Base-by-base conservation (phyloP, 2,888 invertebrate genomes). In the Himalopsyche anomala region DNA sequence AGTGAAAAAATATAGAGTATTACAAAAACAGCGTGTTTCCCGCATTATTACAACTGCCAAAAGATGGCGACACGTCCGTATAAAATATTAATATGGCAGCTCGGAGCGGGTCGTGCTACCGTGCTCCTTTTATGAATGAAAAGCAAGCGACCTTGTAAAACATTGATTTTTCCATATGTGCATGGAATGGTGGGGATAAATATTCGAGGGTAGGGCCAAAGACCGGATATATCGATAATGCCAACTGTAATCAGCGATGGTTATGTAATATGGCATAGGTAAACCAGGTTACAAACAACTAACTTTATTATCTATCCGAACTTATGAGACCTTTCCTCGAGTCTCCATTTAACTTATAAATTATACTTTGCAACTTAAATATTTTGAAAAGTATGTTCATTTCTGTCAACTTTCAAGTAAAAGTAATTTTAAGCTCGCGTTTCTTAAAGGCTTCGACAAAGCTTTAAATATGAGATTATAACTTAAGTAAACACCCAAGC, bases 101-200 rank as follows among this genome's bases (percentile, higher is more conserved):
- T 74, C 36, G 28, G 69, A 28, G 28, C 69, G 69, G 74, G 74
- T 74, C 74, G 74, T 74, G 74, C 74, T 15, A 74, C 36, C 74
- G 74, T 45, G 40, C 55, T 84, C 15, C 40, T 55, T 86, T 87
- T 79, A 88, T 88, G 88, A 88, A 88, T 88, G 88, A 85, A 87
- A 85, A 84, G 85, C 87, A 55, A 87, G 83, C 84, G 88, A 83
- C 88, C 88, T 88, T 88, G 88, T 54, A 62, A 45, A 85, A 84
- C 83, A 88, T 88, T 88, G 88, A 88, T 88, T 88, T 88, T 84
- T 85, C 84, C 85, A 84, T 85, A 80, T 85, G 88, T 83, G 82
- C 80, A 82, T 36, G 83, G 28, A 38, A 54, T 45, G 84, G 54
- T 79, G 55, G 83, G 80, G 84, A 69, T 42, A 54, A 12, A 36